Evolutionary conservation across 2,888 invertebrate species (phyloP).

Genomic region (Meganola albula): DNA sequence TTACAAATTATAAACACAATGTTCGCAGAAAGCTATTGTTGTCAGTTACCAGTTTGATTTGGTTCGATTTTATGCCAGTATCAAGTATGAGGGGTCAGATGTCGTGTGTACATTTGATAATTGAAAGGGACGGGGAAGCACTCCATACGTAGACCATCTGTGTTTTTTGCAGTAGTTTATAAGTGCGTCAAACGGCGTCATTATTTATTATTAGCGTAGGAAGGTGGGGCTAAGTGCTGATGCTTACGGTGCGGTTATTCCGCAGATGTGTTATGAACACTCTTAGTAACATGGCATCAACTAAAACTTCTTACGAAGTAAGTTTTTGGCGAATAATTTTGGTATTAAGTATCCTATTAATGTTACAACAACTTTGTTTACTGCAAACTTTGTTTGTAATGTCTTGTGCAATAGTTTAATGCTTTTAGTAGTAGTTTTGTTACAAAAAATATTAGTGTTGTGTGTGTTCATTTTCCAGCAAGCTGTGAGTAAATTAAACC

Average conservation of each 20-base stretch:
- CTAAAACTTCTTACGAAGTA: conserved; percentile 57
- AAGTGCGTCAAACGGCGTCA: conserved; percentile 20
- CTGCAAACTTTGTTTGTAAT: too few relatives aligned
- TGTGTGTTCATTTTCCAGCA: conserved; percentile 79
- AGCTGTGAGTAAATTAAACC: conserved; percentile 82
- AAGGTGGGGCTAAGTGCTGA: conserved; percentile 34
- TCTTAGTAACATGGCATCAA: conserved; percentile 50
- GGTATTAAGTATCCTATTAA: too few relatives aligned
- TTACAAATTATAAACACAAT: conserved; percentile 1
- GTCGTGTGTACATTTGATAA: conserved; percentile 49
- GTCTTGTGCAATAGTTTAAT: too few relatives aligned
- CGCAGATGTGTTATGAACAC: conserved; percentile 43
- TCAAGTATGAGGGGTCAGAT: conserved; percentile 48
- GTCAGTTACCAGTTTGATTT: conserved; percentile 24
- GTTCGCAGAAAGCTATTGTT: conserved; percentile 17
- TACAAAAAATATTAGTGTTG: too few relatives aligned
- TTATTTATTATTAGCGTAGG: conserved; percentile 12
- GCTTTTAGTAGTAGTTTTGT: too few relatives aligned
- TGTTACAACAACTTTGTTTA: too few relatives aligned
- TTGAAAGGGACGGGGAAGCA: conserved; percentile 17
- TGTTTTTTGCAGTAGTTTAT: conserved; percentile 31
- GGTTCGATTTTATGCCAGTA: conserved; percentile 37
- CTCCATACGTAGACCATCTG: conserved; percentile 25
- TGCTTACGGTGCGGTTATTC: conserved; percentile 41
- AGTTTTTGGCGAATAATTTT: too few relatives aligned